These are phyloP conservation scores for Cynoglossus semilaevis DNA, from an alignment of 2,113 vertebrate species.

Conservation along the genomic window DNA sequence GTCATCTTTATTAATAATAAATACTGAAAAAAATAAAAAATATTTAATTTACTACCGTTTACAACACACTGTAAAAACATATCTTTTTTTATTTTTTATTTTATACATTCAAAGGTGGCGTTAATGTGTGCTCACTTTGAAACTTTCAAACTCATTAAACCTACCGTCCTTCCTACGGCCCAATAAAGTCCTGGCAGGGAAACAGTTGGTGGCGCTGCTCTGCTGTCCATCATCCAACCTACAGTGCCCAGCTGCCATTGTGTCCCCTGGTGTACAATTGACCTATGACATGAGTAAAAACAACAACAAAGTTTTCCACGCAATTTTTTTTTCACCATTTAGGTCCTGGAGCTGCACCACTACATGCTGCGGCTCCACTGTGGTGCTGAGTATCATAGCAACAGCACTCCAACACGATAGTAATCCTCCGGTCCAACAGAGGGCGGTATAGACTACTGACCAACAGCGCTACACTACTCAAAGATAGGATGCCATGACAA, in stretches of 20 bases:
- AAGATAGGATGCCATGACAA: not conserved
- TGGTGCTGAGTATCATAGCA: conserved; percentile 58
- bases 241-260: conserved; percentile 59
- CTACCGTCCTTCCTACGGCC: conserved; percentile 68
- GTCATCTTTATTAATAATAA: too few species aligned
- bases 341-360: not conserved
- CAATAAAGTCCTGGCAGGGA: conserved; percentile 71
- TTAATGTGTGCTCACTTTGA: too few species aligned
- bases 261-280: not conserved
- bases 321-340: not conserved
- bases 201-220: conserved; percentile 63
- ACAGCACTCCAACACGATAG: conserved; percentile 15
- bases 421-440: conserved; percentile 32
- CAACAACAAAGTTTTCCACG: not conserved
- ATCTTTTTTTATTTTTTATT: too few species aligned
- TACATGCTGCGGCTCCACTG: not conserved
- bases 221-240: conserved; percentile 62
- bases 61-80: too few species aligned
- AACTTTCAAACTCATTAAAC: too few species aligned
- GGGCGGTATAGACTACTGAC: conserved; percentile 5
- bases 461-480: not conserved
- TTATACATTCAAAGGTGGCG: too few species aligned
- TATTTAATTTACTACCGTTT: too few species aligned
- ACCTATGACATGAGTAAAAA: not conserved
- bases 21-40: too few species aligned